A percentile compares a stretch with the other conserved stretches of the same genome.
These are phyloP conservation scores for Xyrichtys novacula DNA, from an alignment of 2,797 vertebrate species.

Conservation along the genomic window DNA sequence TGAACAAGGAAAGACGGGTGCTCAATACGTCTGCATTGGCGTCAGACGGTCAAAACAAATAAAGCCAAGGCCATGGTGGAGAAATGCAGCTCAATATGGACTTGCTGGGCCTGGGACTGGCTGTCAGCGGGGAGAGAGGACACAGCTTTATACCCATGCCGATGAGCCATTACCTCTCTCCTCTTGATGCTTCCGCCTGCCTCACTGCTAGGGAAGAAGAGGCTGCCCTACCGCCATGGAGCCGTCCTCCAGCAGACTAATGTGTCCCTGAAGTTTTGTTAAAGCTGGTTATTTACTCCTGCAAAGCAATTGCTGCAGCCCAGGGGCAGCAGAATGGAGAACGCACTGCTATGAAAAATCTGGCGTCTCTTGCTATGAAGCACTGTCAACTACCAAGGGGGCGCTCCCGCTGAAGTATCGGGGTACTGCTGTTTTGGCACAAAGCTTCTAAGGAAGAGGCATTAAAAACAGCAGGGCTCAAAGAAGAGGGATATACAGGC, in stretches of 20 bases:
- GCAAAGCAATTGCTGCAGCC: slow-evolving; percentile 80
- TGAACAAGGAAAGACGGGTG: slow-evolving; percentile 78
- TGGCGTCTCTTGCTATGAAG: slow-evolving; percentile 71
- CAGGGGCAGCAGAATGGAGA: slow-evolving; percentile 67
- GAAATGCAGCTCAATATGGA: slow-evolving; percentile 80
- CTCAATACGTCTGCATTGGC: slow-evolving; percentile 81
- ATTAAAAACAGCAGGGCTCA: slow-evolving; percentile 17
- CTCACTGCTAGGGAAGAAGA: slow-evolving; percentile 65
- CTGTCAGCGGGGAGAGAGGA: slow-evolving; percentile 78
- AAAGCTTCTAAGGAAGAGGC: slow-evolving; percentile 41
- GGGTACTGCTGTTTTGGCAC: slow-evolving; percentile 61
- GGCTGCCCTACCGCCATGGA: slow-evolving; percentile 65
- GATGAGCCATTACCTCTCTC: slow-evolving; percentile 79
- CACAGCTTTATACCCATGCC: slow-evolving; percentile 78
- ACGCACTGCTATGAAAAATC: slow-evolving; percentile 78
- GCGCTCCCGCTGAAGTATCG: slow-evolving; percentile 71
- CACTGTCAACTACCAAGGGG: slow-evolving; percentile 73
- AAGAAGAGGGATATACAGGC: not conserved
- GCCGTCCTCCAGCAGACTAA: slow-evolving; percentile 80
- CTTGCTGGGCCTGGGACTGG: slow-evolving; percentile 71
- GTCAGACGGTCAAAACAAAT: slow-evolving; percentile 85
- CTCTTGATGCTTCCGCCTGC: slow-evolving; percentile 61
- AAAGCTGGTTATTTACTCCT: slow-evolving; percentile 89
- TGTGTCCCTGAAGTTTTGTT: slow-evolving; percentile 89
- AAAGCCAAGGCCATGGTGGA: slow-evolving; percentile 75